Conservation (phyloP, 2,113 vertebrate species). For the Xenopus tropicalis region UCB_Xtro_10.0 CM004452.2:40528001-40528500, state of each 20-base stretch:
- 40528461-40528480: conserved; percentile 30
- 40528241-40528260: too few species aligned
- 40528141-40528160: background rate
- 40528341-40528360: conserved; percentile 11
- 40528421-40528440: conserved; percentile 17
- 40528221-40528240: background rate
- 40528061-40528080: too few species aligned
- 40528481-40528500: conserved; percentile 27
- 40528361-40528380: conserved; percentile 41
- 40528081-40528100: too few species aligned
- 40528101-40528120: background rate
- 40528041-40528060: too few species aligned
- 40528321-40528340: background rate
- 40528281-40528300: too few species aligned
- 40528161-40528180: background rate
- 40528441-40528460: conserved; percentile 41
- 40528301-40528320: background rate
- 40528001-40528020: too few species aligned
- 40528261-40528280: too few species aligned
- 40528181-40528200: background rate
- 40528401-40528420: conserved; percentile 18
- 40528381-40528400: conserved; percentile 10
- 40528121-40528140: background rate
- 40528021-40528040: too few species aligned
- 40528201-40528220: background rate